Evolutionary conservation across 2,797 vertebrate species (phyloP), one percentile per base, ranked within the genome.

Genomic region (Scolopax rusticola): DNA sequence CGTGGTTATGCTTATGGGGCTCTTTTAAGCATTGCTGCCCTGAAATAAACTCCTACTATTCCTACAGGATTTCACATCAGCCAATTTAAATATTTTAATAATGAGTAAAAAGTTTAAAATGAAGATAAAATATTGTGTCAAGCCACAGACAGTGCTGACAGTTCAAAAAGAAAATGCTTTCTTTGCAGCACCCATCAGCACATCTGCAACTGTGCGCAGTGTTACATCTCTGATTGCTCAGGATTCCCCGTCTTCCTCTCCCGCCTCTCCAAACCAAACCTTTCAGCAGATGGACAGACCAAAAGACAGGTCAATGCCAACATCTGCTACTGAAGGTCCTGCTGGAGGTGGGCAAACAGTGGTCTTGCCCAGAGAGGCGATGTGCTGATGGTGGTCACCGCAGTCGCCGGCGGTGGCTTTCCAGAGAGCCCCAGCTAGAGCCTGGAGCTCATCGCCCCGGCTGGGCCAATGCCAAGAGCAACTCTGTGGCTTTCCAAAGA

Each of bases 11-110:
- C 86, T 92, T 94, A 87, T 65, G 30, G 63, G 24, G 68, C 63
- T 92, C 81, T 91, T 94, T 85, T 24, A 97, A 95, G 89, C 53
- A 80, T 64, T 2, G 12, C 86, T 97, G 94, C 81, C 96, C 96
- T 81, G 90, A 97, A 96, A 95, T 97, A 96, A 97, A 96, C 94
- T 95, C 76, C 87, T 83, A 80, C 78, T 95, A 95, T 87, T 97
- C 95, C 93, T 94, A 71, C 84, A 92, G 95, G 94, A 96, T 69
- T 95, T 95, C 90, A 92, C 69, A 38, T 87, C 71, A 94, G 94
- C 94, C 94, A 97, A 95, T 97, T 97, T 90, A 97, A 97, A 96
- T 97, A 93, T 97, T 97, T 97, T 92, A 96, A 95, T 97, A 95
- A 95, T 95, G 96, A 97, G 88, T 80, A 96, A 95, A 96, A 97